Conservation (phyloP, 2,113 vertebrate species). For the Solea solea region DNA sequence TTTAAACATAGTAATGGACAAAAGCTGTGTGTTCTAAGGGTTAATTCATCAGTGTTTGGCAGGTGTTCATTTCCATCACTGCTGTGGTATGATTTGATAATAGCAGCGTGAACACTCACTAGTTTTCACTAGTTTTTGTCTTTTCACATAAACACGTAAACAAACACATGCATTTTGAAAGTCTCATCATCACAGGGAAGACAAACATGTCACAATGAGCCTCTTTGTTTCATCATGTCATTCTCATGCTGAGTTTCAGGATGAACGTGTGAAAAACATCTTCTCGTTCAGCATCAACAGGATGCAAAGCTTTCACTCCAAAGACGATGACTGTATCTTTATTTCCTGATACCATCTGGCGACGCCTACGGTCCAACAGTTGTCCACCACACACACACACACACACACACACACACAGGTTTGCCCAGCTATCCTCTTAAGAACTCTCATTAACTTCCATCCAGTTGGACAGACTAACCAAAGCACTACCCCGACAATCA, state of each 20-base stretch:
- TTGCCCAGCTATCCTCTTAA: no score
- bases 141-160: background rate
- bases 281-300: slow-evolving; percentile 35
- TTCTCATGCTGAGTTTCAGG: slow-evolving; percentile 12
- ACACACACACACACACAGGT: slow-evolving; percentile 14
- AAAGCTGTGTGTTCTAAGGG: no score
- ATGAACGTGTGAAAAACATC: slow-evolving; percentile 17
- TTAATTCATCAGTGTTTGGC: no score
- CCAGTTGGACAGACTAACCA: no score
- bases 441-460: no score
- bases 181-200: no score
- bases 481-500: no score
- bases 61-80: no score
- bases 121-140: no score
- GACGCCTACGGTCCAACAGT: slow-evolving; percentile 66
- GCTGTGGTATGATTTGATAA: no score
- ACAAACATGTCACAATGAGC: background rate
- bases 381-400: slow-evolving; percentile 16
- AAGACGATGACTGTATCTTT: slow-evolving; percentile 35
- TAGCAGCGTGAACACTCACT: no score
- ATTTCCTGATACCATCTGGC: slow-evolving; percentile 69
- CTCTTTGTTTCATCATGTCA: background rate
- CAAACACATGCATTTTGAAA: background rate
- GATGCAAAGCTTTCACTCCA: slow-evolving; percentile 42
- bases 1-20: no score